Base-by-base conservation (phyloP, 2,797 vertebrate species). In the Pantherophis vulpinus region DNA sequence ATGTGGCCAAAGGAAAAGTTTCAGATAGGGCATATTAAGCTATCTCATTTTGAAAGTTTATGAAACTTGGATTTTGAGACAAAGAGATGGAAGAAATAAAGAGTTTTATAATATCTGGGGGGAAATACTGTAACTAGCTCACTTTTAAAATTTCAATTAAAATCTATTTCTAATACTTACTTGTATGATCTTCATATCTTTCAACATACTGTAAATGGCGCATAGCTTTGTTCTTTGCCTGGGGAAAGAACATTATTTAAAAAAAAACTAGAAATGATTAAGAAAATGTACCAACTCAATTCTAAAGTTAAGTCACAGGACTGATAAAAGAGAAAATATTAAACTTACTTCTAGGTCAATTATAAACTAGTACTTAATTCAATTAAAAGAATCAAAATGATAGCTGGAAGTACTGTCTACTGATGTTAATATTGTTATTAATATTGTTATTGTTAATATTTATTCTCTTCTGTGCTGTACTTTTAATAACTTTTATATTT, bases 201-300 rank as follows among this genome's bases (percentile, higher is more conserved):
- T 99, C 99, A 90, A 99, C 97, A 12, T 98, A 99, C 94, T 98
- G 98, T 91, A 99, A 96, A 97, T 98, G 98, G 92, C 97, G 98
- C 91, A 99, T 94, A 2, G 99, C 99, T 98, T 97, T 97, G 97
- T 99, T 99, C 97, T 99, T 99, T 89, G 99, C 99, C 99, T 99
- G 95, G 54, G 92, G 14, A 61, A 94, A 93, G 23, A 54, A 58
- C 91, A 70, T 79, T 90, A 7, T 27, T 37, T 1, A 37, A 37
- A 47, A 5, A 37, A 95, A 89, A 86, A 93, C 91, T 4, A 93
- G 86, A 79, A 89, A 89, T 3, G 90, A 79, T 47, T 89, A 27
- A 42, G 63, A 87, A 87, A 47, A 32, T 91, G 93, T 91, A 89
- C 51, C 56, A 90, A 27, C 89, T 95, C 11, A 93, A 94, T 95